phyloP scores from a whole-genome alignment of 1,140 invertebrate genomes.

The Macrobrachium nipponense region DNA sequence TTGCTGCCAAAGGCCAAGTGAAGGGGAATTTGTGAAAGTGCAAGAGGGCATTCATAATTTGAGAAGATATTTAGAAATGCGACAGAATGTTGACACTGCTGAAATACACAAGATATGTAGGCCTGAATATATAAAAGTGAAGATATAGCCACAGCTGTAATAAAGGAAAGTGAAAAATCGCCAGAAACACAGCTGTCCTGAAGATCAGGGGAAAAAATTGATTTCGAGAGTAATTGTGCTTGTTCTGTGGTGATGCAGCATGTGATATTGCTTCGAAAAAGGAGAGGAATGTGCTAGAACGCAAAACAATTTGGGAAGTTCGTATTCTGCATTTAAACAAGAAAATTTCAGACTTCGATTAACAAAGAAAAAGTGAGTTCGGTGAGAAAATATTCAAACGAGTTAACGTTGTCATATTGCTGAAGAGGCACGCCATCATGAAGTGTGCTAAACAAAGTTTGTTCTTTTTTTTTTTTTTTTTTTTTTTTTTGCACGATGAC shows the following conservation, averaged over 20 bases:
- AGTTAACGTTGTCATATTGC: constrained; percentile 17
- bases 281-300: constrained; percentile 27
- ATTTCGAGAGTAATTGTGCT: not conserved
- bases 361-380: constrained; percentile 18
- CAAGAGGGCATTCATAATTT: too few relatives aligned
- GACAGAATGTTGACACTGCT: too few relatives aligned
- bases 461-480: not conserved
- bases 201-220: too few relatives aligned
- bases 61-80: too few relatives aligned
- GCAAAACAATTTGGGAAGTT: constrained; percentile 1
- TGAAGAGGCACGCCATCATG: not conserved
- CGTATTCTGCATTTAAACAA: not conserved
- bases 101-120: too few relatives aligned
- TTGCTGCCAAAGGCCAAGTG: too few relatives aligned
- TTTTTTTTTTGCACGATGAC: not conserved
- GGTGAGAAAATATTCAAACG: not conserved
- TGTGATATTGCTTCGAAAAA: constrained; percentile 8
- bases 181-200: not conserved
- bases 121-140: not conserved
- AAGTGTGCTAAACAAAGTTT: not conserved
- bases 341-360: not conserved
- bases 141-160: not conserved
- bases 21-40: too few relatives aligned
- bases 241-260: not conserved
- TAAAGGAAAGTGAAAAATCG: not conserved